Evolutionary conservation across 2,888 invertebrate genomes (phyloP).

Genomic region (Rambutsinella grinnellia): DNA sequence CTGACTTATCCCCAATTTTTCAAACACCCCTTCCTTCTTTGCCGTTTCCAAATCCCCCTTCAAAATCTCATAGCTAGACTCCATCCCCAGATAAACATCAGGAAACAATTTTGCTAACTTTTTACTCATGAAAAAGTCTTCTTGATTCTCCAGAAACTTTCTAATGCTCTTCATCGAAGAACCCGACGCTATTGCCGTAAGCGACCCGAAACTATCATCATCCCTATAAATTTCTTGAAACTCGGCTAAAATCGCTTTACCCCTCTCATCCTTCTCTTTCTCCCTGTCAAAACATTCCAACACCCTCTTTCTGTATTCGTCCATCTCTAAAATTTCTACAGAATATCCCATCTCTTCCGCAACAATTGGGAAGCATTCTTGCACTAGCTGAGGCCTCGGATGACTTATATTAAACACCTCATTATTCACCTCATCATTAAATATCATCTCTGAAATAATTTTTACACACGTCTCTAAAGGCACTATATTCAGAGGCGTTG

Average conservation of each 20-base stretch:
- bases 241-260: not conserved
- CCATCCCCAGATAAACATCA: not conserved
- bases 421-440: constrained; percentile 5
- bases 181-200: too few species aligned
- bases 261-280: not conserved
- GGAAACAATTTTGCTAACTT: not conserved
- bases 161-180: constrained; percentile 5
- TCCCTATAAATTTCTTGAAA: constrained; percentile 18
- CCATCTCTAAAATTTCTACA: not conserved
- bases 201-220: not conserved
- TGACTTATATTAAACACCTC: constrained; percentile 4
- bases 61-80: constrained; percentile 4
- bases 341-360: constrained; percentile 8
- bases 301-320: constrained; percentile 3
- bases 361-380: constrained; percentile 20
- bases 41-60: not conserved
- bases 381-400: constrained; percentile 1
- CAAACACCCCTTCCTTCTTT: constrained; percentile 10
- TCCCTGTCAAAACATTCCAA: not conserved
- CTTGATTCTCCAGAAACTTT: constrained; percentile 7
- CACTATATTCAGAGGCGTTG: constrained; percentile 3
- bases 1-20: constrained; percentile 7
- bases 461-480: constrained; percentile 10
- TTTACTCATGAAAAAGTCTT: constrained; percentile 1
- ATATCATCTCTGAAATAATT: not conserved